Conservation (phyloP, 2,113 vertebrate species). For the Struthidea cinerea region DNA sequence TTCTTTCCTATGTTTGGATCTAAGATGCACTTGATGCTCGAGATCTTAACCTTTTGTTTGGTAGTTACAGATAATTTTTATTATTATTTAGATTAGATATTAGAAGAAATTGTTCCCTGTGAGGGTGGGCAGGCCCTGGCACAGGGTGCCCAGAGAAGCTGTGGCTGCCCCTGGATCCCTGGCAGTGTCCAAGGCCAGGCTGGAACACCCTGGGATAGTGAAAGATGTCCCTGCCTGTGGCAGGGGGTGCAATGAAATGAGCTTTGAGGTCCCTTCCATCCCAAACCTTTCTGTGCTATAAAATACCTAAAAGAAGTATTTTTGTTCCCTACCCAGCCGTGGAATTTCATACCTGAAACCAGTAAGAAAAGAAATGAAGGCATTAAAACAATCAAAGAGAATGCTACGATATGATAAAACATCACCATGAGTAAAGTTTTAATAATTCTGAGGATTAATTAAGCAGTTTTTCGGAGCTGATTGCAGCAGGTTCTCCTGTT, state of each 20-base stretch:
- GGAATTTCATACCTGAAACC: background rate
- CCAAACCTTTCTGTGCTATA: background rate
- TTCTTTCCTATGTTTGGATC: background rate
- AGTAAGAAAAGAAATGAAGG: background rate
- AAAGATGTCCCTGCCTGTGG: background rate
- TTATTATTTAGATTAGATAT: background rate
- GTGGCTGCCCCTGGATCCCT: background rate
- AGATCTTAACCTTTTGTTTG: background rate
- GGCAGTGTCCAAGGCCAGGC: background rate
- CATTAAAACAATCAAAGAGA: background rate
- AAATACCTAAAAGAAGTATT: background rate
- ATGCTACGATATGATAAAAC: accelerated
- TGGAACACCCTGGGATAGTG: accelerated
- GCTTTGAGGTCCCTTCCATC: background rate
- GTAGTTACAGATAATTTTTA: background rate
- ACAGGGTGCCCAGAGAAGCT: background rate
- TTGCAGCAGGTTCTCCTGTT: background rate
- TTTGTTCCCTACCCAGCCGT: background rate
- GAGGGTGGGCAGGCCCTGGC: background rate
- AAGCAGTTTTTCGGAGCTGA: background rate
- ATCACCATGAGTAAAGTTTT: accelerated
- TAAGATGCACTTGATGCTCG: background rate
- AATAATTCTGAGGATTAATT: background rate
- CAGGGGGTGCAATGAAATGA: background rate
- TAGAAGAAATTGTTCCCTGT: background rate